A percentile compares a stretch with the other conserved stretches of the same genome.
phyloP scores from a whole-genome alignment of 2,888 invertebrate species.

The Acleris holmiana region DNA sequence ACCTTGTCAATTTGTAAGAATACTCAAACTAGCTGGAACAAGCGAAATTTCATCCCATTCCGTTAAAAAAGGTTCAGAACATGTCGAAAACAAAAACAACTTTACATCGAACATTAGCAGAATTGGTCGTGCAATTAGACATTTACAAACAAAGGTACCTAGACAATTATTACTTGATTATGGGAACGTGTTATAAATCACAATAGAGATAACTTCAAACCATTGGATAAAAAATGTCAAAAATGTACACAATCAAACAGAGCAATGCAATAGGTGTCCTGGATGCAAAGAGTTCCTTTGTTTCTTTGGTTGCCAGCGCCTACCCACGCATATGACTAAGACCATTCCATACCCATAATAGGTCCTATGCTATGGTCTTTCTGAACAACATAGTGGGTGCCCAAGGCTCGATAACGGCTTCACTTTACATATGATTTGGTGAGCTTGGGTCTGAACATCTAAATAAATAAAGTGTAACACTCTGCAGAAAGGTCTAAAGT shows the following conservation, averaged over 20 bases:
- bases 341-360: conserved; percentile 9
- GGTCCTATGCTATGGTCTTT: not conserved
- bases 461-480: too few relatives aligned
- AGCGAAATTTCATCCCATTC: not conserved
- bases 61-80: not conserved
- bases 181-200: conserved; percentile 4
- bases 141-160: conserved; percentile 1
- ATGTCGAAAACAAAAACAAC: not conserved
- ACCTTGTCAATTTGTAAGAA: too few relatives aligned
- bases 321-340: conserved; percentile 30
- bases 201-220: conserved; percentile 7
- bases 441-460: too few relatives aligned
- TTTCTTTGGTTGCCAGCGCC: not conserved
- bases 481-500: too few relatives aligned
- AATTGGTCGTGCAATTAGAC: not conserved
- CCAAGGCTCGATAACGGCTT: too few relatives aligned
- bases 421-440: too few relatives aligned
- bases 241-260: conserved; percentile 5
- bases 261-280: conserved; percentile 12
- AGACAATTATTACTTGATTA: not conserved
- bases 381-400: too few relatives aligned
- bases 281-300: conserved; percentile 17
- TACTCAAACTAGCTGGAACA: too few relatives aligned
- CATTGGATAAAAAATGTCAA: not conserved
- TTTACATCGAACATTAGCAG: not conserved